Conservation (phyloP, 2,113 vertebrate species). For the Elanus axillaris region DNA sequence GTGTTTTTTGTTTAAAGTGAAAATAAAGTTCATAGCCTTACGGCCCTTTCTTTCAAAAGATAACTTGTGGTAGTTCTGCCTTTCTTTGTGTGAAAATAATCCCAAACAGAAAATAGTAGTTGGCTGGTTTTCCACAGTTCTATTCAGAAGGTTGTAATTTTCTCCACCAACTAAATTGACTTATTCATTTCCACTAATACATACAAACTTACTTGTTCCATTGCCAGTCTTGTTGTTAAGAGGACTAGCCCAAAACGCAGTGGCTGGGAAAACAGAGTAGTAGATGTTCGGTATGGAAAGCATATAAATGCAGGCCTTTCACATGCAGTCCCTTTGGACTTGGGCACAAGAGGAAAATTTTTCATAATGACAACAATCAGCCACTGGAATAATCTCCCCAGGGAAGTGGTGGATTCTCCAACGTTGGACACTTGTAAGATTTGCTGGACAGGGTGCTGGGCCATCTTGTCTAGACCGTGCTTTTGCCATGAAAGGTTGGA, state of each 20-base stretch:
- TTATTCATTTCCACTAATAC: conserved; percentile 39
- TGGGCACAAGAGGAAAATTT: neutral
- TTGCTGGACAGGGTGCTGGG: neutral
- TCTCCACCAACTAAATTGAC: conserved; percentile 41
- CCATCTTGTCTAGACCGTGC: neutral
- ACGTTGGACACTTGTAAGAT: neutral
- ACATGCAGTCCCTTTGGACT: fast-evolving
- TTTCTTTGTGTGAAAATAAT: conserved; percentile 12
- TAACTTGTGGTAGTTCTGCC: neutral
- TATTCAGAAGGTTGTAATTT: conserved; percentile 40
- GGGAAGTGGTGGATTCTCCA: neutral
- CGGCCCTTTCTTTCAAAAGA: neutral
- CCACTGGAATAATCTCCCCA: neutral
- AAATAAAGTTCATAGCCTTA: neutral
- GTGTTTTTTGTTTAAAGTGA: neutral
- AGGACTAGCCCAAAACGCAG: neutral
- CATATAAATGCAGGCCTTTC: neutral
- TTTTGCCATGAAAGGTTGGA: neutral
- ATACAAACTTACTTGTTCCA: neutral
- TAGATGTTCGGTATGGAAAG: neutral
- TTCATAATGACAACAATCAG: neutral
- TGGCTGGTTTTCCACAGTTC: conserved; percentile 32
- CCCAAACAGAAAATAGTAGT: conserved; percentile 18
- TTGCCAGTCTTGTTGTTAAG: neutral
- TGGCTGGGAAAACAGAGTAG: neutral